These are phyloP conservation scores for Nymphicus hollandicus DNA, from an alignment of 2,113 vertebrate genomes.

Conservation along the genomic window DNA sequence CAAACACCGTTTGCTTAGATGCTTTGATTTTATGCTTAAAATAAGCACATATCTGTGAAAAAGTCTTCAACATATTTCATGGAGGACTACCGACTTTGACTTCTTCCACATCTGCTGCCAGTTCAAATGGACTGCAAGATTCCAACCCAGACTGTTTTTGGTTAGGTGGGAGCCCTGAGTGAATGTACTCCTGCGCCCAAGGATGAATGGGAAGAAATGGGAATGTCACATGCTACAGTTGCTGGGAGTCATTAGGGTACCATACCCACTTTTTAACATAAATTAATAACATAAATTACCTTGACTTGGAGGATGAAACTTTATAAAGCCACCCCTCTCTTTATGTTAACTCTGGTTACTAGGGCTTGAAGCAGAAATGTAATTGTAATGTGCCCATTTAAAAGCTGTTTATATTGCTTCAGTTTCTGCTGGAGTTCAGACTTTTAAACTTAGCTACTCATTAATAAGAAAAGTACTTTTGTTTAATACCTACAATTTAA, in stretches of 20 bases:
- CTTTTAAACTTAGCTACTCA: not conserved
- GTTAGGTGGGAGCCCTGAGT: not conserved
- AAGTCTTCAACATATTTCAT: not conserved
- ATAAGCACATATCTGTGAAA: not conserved
- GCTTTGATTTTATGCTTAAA: not conserved
- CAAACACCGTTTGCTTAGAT: not conserved
- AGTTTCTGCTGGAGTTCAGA: not conserved
- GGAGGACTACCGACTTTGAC: not conserved
- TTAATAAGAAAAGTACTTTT: not conserved
- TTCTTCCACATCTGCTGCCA: fast-evolving
- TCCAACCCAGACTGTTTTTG: not conserved
- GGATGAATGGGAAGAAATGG: not conserved
- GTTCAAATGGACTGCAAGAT: not conserved
- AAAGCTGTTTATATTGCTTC: not conserved
- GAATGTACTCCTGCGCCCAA: fast-evolving
- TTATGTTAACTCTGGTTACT: not conserved
- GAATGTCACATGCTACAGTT: not conserved
- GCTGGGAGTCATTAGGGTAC: not conserved
- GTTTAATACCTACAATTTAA: not conserved
- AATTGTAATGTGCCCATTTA: not conserved
- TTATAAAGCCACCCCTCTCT: not conserved
- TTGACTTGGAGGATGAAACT: not conserved
- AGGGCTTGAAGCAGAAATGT: not conserved
- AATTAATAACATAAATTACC: not conserved
- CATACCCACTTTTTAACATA: not conserved